These are phyloP conservation scores for Drosophila rubida DNA, from an alignment of 2,888 invertebrate species.

Conservation along the genomic window DNA sequence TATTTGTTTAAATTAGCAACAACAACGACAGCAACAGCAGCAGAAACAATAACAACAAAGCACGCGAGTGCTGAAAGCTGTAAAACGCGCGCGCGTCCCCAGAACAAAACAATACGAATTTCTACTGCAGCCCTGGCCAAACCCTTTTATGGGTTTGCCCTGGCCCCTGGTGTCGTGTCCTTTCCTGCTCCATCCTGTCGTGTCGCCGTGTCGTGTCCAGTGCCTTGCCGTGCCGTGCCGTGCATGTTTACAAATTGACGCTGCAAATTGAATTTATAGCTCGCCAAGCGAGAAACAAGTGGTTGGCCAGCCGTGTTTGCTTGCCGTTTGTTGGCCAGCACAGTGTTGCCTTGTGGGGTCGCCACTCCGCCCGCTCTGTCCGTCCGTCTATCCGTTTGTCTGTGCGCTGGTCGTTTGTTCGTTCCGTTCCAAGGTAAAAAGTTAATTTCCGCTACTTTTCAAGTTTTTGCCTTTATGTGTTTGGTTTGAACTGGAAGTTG, in stretches of 20 bases:
- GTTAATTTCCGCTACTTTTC: constrained; percentile 69
- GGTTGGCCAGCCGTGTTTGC: constrained; percentile 43
- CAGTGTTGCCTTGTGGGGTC: background rate
- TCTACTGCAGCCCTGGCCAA: constrained; percentile 64
- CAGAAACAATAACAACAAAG: constrained; percentile 43
- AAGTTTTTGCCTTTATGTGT: constrained; percentile 43
- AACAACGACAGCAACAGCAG: constrained; percentile 50
- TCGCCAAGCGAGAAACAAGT: constrained; percentile 54
- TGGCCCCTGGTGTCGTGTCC: constrained; percentile 1
- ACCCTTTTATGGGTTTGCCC: constrained; percentile 62
- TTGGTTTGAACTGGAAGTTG: constrained; percentile 61
- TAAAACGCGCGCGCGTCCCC: constrained; percentile 58
- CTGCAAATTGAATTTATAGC: constrained; percentile 69
- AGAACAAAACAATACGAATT: constrained; percentile 16
- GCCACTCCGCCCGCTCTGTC: background rate
- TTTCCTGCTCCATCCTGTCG: background rate
- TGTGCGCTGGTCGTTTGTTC: constrained; percentile 1
- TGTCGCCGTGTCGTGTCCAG: background rate
- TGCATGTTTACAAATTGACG: constrained; percentile 74
- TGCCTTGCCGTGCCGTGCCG: constrained; percentile 36
- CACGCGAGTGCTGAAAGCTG: constrained; percentile 55
- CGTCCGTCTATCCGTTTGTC: background rate
- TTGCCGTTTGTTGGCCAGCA: constrained; percentile 13
- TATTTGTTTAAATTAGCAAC: constrained; percentile 76
- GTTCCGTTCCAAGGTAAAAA: constrained; percentile 61